Evolutionary conservation across 2,797 vertebrate species (phyloP), one percentile per base, ranked within the genome.

Genomic region (Paedocypris micromegethes): DNA sequence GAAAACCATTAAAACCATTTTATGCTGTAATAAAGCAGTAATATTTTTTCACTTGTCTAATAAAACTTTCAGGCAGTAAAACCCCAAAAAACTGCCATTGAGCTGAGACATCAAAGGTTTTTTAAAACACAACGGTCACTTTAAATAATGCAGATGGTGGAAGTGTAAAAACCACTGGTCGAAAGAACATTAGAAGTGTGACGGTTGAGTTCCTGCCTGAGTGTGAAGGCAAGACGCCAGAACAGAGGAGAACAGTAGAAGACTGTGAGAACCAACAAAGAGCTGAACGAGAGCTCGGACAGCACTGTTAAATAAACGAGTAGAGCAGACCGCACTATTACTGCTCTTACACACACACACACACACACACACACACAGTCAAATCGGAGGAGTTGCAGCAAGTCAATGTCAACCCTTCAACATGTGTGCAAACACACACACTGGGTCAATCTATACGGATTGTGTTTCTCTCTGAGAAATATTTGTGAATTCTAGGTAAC

Each of bases 401-500:
- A 52, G 69, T 78, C 75, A 73, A 50, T 66, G 72, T 77, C 79
- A 72, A 51, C n/a, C 43, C 58, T 69, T 66, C 52, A 76, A 75
- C 70, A 72, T 75, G 49, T 72, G 56, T 72, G 61, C 54, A 58
- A 55, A 67, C 66, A 68, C 59, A 76, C 62, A 66, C 39, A 45
- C 45, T 9, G 49, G 65, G 53, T 63, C 65, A 68, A 48, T 44
- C 65, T 47, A 9, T 43, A 61, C 45, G 65, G 66, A 69, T 63
- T 61, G 44, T 56, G 57, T 61, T 68, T 51, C 48, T 39, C 65
- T 65, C 59, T 60, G 71, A 69, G 77, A 71, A 78, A 78, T 74
- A 77, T 79, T 78, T 79, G 77, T 77, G 75, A 79, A 75, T 80
- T 37, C 49, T 45, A 75, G 71, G 71, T 67, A 72, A 78, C 59